These are phyloP conservation scores for Brachionus koreanus DNA, from an alignment of 1,140 invertebrate species.

Conservation along the genomic window DNA sequence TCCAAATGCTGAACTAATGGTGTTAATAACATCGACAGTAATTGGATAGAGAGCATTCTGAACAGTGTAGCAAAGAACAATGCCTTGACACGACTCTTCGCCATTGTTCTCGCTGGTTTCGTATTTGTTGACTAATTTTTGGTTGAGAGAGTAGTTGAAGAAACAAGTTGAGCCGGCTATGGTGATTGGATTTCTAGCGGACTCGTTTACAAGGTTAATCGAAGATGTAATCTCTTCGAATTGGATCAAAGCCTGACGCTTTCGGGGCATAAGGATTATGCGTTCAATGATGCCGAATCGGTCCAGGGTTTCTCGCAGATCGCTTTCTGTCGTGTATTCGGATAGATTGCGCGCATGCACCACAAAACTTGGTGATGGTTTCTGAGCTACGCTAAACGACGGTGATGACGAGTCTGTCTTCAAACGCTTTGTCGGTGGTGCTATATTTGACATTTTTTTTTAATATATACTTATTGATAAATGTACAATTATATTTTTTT, in stretches of 20 bases:
- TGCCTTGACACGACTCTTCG: conserved; percentile 62
- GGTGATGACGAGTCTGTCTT: conserved; percentile 22
- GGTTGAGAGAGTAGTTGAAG: conserved; percentile 31
- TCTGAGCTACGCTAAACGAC: neutral
- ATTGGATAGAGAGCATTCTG: conserved; percentile 96
- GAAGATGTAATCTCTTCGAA: conserved; percentile 15
- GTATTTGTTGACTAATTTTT: conserved; percentile 20
- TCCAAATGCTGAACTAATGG: conserved; percentile 87
- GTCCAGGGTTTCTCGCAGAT: neutral
- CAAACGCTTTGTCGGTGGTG: neutral
- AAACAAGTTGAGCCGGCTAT: neutral
- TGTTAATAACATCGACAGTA: conserved; percentile 95
- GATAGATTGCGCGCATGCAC: conserved; percentile 3
- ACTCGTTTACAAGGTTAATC: neutral
- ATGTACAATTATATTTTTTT: neutral
- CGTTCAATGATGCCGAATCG: neutral
- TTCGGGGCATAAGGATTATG: conserved; percentile 9
- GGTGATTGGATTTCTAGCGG: neutral
- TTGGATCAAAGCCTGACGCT: neutral
- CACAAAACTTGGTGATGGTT: conserved; percentile 16
- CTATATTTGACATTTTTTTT: conserved; percentile 18
- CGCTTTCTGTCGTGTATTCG: neutral
- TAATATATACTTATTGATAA: neutral
- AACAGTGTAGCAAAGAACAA: conserved; percentile 88
- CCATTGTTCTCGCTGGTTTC: neutral